Evolutionary conservation across 1,140 invertebrate species (phyloP).

Genomic region (Archegozetes longisetosus): DNA sequence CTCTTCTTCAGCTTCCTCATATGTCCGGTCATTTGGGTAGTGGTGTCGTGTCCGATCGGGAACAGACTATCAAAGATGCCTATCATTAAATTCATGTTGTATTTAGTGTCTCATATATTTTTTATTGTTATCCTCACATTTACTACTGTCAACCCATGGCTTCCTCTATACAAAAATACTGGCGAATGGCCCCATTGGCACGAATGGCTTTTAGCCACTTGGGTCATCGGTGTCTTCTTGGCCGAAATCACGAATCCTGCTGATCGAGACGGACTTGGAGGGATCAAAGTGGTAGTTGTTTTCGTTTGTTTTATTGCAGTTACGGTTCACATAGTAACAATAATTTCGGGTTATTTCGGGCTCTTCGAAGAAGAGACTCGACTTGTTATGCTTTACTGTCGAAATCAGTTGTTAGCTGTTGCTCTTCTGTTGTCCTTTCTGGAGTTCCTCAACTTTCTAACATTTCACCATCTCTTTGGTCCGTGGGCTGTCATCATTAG

Average conservation of each 20-base stretch:
- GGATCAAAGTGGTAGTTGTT: slow-evolving; percentile 70
- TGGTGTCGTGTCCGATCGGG: slow-evolving; percentile 83
- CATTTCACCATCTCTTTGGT: slow-evolving; percentile 96
- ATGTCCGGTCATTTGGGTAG: slow-evolving; percentile 87
- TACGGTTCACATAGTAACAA: slow-evolving; percentile 47
- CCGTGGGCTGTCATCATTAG: slow-evolving; percentile 69
- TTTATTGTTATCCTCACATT: slow-evolving; percentile 80
- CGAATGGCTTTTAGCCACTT: slow-evolving; percentile 87
- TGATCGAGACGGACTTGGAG: slow-evolving; percentile 82
- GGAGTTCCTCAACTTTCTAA: slow-evolving; percentile 87
- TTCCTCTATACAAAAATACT: slow-evolving; percentile 30
- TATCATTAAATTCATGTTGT: slow-evolving; percentile 98
- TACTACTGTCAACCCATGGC: slow-evolving; percentile 73
- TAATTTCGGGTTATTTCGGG: slow-evolving; percentile 25
- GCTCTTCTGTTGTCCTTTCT: slow-evolving; percentile 88
- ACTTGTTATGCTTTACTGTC: slow-evolving; percentile 42
- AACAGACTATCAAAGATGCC: slow-evolving; percentile 78
- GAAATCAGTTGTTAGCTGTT: slow-evolving; percentile 90
- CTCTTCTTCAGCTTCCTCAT: slow-evolving; percentile 80
- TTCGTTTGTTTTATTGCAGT: slow-evolving; percentile 83
- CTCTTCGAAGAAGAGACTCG: slow-evolving; percentile 26
- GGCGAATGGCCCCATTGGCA: slow-evolving; percentile 56
- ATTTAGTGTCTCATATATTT: slow-evolving; percentile 93
- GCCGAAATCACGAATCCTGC: slow-evolving; percentile 92
- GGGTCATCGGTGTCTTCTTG: slow-evolving; percentile 84